These are phyloP conservation scores for Caenorhabditis brenneri DNA, from an alignment of 1,140 invertebrate species.

Conservation along the genomic window DNA sequence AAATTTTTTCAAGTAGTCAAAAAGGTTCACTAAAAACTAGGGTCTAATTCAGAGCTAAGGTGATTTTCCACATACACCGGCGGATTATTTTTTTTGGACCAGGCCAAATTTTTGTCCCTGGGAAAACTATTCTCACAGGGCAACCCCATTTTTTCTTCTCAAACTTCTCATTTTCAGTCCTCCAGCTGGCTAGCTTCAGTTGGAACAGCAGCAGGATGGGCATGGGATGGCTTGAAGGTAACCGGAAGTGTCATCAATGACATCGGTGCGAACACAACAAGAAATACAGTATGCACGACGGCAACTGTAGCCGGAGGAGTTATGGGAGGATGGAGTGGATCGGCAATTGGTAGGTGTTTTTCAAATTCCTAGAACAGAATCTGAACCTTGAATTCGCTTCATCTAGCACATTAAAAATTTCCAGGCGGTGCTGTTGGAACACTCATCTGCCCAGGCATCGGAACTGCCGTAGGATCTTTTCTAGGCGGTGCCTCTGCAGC, in stretches of 20 bases:
- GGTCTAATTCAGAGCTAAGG: too few species aligned
- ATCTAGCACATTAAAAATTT: neutral
- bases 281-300: constrained; percentile 11
- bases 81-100: too few species aligned
- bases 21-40: too few species aligned
- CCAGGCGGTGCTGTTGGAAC: neutral
- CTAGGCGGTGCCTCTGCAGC: neutral
- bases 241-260: constrained; percentile 21
- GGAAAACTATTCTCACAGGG: too few species aligned
- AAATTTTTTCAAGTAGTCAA: too few species aligned
- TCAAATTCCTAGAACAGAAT: neutral
- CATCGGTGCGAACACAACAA: neutral
- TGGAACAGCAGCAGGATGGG: neutral
- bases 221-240: neutral
- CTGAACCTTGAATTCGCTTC: neutral
- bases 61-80: too few species aligned
- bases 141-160: neutral
- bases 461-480: neutral
- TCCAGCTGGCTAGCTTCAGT: neutral
- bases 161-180: neutral
- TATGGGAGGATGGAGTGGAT: neutral
- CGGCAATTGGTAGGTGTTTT: neutral
- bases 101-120: neutral
- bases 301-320: neutral
- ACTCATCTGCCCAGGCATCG: neutral